Evolutionary conservation across 2,797 vertebrate species (phyloP), one percentile per base, ranked within the genome.

Genomic region (Ptychadena robeensis): DNA sequence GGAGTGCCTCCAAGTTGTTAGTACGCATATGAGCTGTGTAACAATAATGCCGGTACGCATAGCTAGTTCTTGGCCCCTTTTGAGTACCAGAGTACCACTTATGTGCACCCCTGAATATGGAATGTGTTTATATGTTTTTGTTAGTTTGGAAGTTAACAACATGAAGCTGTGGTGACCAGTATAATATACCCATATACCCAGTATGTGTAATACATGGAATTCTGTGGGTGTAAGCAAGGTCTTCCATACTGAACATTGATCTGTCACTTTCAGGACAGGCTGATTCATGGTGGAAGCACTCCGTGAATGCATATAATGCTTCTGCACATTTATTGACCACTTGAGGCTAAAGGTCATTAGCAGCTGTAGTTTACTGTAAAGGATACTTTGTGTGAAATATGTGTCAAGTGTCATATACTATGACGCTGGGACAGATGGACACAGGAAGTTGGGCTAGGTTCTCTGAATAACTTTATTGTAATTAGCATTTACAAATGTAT

Each of bases 331-430:
- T 71, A 38, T 30, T 71, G 30, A 71, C 69, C 44, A 48, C 28
- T 72, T 53, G 18, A 72, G 18, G 70, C 44, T 22, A n/a, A 72
- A 72, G 70, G 70, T 72, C 70, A 72, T 27, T 72, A n/a, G 70
- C 70, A 72, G 34, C 59, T 38, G 57, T 34, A 31, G 15, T 7
- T n/a, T 53, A 72, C 31, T 9, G 30, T 31, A 71, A 48, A 48
- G 44, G 27, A 48, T 44, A 48, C 27, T 22, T 53, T 53, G 15
- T 53, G 3, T 53, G 15, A 6, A 18, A 53, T 18, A 48, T 40
- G 38, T 40, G 38, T 9, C 12, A 18, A 44, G 14, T 18, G 40
- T 44, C 40, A 72, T 57, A 57, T 18, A n/a, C 18, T 31, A 27
- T 25, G 30, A 22, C 44, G 53, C 32, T 53, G 30, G 38, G 10